Conservation (phyloP, 2,113 vertebrate genomes). For the Rhagologus leucostigma region DNA sequence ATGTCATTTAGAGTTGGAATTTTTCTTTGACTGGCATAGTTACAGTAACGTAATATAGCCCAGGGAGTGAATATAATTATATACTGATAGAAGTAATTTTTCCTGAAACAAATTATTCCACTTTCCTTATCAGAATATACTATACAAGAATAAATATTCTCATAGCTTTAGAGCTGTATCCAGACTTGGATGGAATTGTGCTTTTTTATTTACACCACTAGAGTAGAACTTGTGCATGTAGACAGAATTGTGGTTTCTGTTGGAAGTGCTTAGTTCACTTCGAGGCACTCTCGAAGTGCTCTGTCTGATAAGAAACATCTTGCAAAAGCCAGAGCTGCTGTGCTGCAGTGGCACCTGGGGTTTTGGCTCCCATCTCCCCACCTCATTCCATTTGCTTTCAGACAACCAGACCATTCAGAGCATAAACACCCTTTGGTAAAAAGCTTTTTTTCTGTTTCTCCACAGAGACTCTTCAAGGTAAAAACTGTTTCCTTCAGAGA, state of each 20-base stretch:
- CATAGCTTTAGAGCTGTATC: not conserved
- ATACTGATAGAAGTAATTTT: not conserved
- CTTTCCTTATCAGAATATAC: not conserved
- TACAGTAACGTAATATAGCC: not conserved
- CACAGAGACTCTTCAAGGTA: not conserved
- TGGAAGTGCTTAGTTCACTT: not conserved
- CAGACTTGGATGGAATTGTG: not conserved
- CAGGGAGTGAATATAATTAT: not conserved
- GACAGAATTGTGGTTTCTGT: not conserved
- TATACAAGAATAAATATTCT: not conserved
- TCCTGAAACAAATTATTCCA: not conserved
- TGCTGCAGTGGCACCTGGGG: not conserved
- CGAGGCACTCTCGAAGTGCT: not conserved
- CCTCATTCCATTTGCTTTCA: not conserved
- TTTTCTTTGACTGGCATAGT: not conserved
- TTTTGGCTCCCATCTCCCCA: not conserved
- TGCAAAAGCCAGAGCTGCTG: not conserved
- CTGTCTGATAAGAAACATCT: not conserved
- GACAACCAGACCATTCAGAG: slow-evolving; percentile 22
- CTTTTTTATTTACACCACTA: not conserved
- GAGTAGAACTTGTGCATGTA: not conserved
- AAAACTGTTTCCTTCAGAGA: not conserved
- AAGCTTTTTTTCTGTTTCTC: slow-evolving; percentile 26
- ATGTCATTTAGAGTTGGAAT: not conserved
- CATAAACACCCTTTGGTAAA: slow-evolving; percentile 11